Evolutionary conservation across 2,888 invertebrate genomes (phyloP), one percentile per base, ranked within the genome.

Genomic region (Pinctada fucata): DNA sequence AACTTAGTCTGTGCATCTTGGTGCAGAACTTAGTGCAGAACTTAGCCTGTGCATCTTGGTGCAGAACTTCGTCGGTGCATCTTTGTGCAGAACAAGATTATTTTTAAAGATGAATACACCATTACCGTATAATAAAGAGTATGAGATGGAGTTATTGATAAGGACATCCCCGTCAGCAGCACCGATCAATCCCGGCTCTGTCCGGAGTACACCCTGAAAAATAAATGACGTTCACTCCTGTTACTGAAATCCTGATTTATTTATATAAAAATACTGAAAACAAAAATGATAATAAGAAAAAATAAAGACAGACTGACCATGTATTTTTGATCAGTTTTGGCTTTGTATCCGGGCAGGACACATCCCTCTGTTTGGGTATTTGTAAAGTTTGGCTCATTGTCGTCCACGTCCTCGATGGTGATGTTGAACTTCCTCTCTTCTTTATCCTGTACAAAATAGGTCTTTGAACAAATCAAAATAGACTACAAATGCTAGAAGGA

Each of bases 151-250:
- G 52, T 78, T 78, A 13, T 76, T 74, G 3, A 51, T 73, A 10
- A 70, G 49, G 2, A 76, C 49, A 52, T 79, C 79, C 4, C 76
- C 76, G 51, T 79, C 79, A 16, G 68, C 58, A 16, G 79, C 79
- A 8, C 13, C 58, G 6, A 79, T 79, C 8, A 68, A 65, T 13
- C 74, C 69, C 3, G 79, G 79, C 3, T 69, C 58, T 3, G 75
- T 58, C 8, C 70, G 47, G 5, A 79, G 58, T 5, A 49, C 49
- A 10, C 79, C 79, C 79, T 79, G 31, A 13, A 74, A 72, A 10
- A 68, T 6, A 13, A 3, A 66, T 65, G 0, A 48, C 31, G 31
- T 31, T 31, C 31, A 31, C 31, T 31, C 31, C 31, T 31, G 31
- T 31, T 31, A 31, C 31, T 31, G 31, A 31, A 31, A 31, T 31